Percentiles rank a stretch among this genome's conserved stretches.
Conservation (phyloP, 2,888 invertebrate genomes). For the Podabrus alpinus region DNA sequence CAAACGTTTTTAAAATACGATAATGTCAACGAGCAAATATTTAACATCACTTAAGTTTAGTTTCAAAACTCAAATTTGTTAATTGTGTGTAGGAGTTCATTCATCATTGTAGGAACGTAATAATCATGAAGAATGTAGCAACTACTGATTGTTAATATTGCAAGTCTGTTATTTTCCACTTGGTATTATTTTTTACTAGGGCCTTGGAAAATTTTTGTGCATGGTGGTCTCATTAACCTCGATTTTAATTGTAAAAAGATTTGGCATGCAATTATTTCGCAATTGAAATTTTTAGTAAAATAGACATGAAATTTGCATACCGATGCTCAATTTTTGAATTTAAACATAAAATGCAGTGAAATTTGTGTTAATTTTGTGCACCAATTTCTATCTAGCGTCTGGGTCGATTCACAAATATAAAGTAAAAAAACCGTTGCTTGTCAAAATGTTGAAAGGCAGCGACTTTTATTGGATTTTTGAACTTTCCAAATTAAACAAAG, state of each 20-base stretch:
- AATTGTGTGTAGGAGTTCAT: not conserved
- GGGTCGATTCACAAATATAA: not conserved
- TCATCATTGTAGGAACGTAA: not conserved
- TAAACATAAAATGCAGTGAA: not conserved
- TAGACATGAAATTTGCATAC: not conserved
- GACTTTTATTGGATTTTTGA: not conserved
- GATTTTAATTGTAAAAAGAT: not conserved
- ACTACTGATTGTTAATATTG: not conserved
- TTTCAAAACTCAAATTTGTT: not conserved
- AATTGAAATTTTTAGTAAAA: not conserved
- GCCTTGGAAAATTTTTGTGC: not conserved
- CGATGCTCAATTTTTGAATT: not conserved
- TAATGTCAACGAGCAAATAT: not conserved
- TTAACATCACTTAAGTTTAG: not conserved
- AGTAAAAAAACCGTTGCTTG: not conserved
- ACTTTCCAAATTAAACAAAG: not conserved
- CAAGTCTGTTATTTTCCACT: not conserved
- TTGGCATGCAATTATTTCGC: not conserved
- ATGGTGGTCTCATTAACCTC: not conserved
- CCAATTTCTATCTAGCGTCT: not conserved
- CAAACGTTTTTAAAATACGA: not conserved
- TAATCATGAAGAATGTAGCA: constrained; percentile 1
- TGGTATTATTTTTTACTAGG: not conserved
- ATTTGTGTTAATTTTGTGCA: not conserved
- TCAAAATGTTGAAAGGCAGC: not conserved